Evolutionary conservation across 2,888 invertebrate species (phyloP).

Genomic region (Euphydryas editha): DNA sequence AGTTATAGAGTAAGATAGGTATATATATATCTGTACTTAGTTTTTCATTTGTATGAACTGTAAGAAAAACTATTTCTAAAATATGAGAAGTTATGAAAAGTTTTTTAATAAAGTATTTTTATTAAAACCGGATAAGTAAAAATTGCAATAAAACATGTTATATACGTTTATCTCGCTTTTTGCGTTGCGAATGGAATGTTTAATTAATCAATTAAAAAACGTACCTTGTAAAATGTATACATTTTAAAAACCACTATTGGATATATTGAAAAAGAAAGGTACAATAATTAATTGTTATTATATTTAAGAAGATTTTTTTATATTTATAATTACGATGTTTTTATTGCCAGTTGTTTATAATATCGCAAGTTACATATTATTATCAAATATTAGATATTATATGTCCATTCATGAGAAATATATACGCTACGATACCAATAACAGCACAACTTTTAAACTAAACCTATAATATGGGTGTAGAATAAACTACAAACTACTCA

Average conservation of each 20-base stretch:
- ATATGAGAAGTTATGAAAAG: not conserved
- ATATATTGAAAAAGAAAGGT: not conserved
- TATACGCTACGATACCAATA: too few species aligned
- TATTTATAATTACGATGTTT: too few species aligned
- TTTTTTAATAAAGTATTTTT: not conserved
- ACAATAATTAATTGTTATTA: too few species aligned
- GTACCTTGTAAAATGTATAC: slow-evolving; percentile 21
- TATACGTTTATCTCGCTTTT: slow-evolving; percentile 18
- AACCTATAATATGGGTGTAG: not conserved
- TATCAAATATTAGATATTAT: too few species aligned
- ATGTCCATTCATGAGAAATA: too few species aligned
- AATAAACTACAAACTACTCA: not conserved
- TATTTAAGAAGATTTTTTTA: too few species aligned
- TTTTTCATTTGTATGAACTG: slow-evolving; percentile 14
- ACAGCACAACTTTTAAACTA: too few species aligned
- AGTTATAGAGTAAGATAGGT: slow-evolving; percentile 11
- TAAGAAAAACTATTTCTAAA: slow-evolving; percentile 15
- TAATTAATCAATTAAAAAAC: slow-evolving; percentile 31
- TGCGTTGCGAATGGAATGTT: slow-evolving; percentile 18
- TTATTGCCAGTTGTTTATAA: too few species aligned
- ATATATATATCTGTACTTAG: not conserved
- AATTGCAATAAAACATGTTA: slow-evolving; percentile 25
- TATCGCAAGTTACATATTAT: too few species aligned
- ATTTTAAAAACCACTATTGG: slow-evolving; percentile 15
- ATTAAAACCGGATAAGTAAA: not conserved